Conservation (phyloP, 2,888 invertebrate species). For the Taphrorychus bicolor region DNA sequence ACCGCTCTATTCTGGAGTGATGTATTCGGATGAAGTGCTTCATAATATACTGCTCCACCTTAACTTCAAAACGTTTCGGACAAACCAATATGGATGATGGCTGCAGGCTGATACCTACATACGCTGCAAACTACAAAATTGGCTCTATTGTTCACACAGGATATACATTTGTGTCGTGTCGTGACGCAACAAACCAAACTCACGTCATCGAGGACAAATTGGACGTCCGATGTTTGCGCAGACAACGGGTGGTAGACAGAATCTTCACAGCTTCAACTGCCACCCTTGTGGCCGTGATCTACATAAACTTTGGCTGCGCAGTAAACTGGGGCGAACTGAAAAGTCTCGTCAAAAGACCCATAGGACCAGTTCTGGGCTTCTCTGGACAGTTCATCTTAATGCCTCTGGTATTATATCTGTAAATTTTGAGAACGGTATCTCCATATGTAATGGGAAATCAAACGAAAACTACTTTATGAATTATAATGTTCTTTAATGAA, state of each 20-base stretch:
- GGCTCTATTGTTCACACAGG: no score
- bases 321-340: slow-evolving; percentile 76
- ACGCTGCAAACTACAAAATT: no score
- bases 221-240: slow-evolving; percentile 45
- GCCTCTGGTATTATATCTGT: slow-evolving; percentile 81
- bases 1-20: no score
- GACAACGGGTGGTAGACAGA: slow-evolving; percentile 70
- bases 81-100: no score
- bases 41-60: no score
- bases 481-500: no score
- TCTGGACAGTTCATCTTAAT: slow-evolving; percentile 81
- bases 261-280: slow-evolving; percentile 79
- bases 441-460: neutral
- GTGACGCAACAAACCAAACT: slow-evolving; percentile 36
- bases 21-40: neutral
- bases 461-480: neutral
- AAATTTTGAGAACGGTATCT: no score
- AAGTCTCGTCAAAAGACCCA: slow-evolving; percentile 71
- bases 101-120: no score
- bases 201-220: slow-evolving; percentile 32
- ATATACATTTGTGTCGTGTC: slow-evolving; percentile 47
- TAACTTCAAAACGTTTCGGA: no score
- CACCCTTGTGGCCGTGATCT: slow-evolving; percentile 78
- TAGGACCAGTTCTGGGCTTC: slow-evolving; percentile 82
- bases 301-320: slow-evolving; percentile 91